A percentile compares a stretch with the other conserved stretches of the same genome.
Evolutionary conservation across 2,888 invertebrate species (phyloP).

Genomic region (Epinotia brunnichana): DNA sequence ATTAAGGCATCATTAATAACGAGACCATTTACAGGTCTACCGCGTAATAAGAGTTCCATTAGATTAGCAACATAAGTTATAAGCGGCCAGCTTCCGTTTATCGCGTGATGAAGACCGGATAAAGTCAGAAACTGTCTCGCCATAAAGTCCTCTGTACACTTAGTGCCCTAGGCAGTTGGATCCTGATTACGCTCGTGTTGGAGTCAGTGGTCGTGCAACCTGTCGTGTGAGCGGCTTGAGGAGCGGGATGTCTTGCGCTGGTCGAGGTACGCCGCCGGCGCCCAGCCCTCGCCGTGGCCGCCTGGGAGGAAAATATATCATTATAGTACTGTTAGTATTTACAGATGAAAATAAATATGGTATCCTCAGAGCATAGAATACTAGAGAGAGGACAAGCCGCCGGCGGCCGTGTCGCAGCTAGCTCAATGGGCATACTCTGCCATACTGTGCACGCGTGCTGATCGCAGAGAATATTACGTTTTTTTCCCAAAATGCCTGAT

Average conservation of each 20-base stretch:
- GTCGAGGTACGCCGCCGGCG: conserved; percentile 96
- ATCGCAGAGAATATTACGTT: too few relatives aligned
- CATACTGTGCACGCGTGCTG: too few relatives aligned
- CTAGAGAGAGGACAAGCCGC: too few relatives aligned
- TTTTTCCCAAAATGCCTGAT: too few relatives aligned
- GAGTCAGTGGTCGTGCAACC: conserved; percentile 78
- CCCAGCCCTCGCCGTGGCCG: conserved; percentile 94
- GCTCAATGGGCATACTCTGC: too few relatives aligned
- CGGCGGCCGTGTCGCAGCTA: too few relatives aligned
- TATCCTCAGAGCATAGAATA: too few relatives aligned
- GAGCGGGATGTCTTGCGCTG: conserved; percentile 90
- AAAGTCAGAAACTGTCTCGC: background rate
- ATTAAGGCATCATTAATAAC: background rate
- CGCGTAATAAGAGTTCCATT: background rate
- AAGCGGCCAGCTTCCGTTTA: background rate
- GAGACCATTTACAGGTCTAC: background rate
- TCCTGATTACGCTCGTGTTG: conserved; percentile 16
- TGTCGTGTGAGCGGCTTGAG: conserved; percentile 87
- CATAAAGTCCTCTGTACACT: background rate
- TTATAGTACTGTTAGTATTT: too few relatives aligned
- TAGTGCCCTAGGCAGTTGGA: background rate
- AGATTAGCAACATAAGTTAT: background rate
- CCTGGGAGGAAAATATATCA: conserved; percentile 56
- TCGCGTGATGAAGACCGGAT: background rate
- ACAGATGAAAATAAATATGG: too few relatives aligned